Percentiles rank a stretch among this genome's conserved stretches.
phyloP scores from a whole-genome alignment of 2,797 vertebrate species.

The Poeciliopsis turneri region DNA sequence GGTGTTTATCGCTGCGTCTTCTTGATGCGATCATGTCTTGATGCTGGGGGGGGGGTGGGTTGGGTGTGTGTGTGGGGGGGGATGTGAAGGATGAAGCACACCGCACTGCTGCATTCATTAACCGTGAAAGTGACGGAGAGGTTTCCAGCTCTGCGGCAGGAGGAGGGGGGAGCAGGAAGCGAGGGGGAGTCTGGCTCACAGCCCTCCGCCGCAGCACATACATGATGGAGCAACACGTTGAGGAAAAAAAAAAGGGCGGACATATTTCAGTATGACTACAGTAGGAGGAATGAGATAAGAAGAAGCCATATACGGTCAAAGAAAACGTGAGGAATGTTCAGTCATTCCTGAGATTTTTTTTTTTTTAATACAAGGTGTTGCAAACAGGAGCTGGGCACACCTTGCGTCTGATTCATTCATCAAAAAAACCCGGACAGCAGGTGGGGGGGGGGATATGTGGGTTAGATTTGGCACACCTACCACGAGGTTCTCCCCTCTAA shows the following conservation, averaged over 20 bases:
- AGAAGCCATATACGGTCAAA: background rate
- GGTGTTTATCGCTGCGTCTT: background rate
- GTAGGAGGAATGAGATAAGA: background rate
- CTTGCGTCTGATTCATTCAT: slow-evolving; percentile 70
- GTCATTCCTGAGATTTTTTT: background rate
- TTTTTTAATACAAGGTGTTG: slow-evolving; percentile 1
- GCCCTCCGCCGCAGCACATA: slow-evolving; percentile 51
- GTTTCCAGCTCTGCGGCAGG: slow-evolving; percentile 74
- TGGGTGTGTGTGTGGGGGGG: too few relatives aligned
- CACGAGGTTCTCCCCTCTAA: slow-evolving; percentile 44
- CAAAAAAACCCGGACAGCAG: slow-evolving; percentile 47
- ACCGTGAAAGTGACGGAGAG: slow-evolving; percentile 67
- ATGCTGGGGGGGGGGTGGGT: background rate
- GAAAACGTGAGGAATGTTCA: background rate
- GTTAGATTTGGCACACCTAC: slow-evolving; percentile 19
- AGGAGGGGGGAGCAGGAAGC: background rate
- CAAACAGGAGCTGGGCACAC: slow-evolving; percentile 59
- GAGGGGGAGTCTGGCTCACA: slow-evolving; percentile 36
- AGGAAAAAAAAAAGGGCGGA: background rate
- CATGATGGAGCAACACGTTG: slow-evolving; percentile 70
- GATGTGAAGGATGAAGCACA: slow-evolving; percentile 38
- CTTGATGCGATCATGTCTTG: slow-evolving; percentile 18
- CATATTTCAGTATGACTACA: background rate
- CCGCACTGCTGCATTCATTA: slow-evolving; percentile 73
- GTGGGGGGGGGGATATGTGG: background rate